A percentile compares a stretch with the other conserved stretches of the same genome.
phyloP scores from a whole-genome alignment of 1,140 invertebrate species.

The Globodera ellingtonae region DNA sequence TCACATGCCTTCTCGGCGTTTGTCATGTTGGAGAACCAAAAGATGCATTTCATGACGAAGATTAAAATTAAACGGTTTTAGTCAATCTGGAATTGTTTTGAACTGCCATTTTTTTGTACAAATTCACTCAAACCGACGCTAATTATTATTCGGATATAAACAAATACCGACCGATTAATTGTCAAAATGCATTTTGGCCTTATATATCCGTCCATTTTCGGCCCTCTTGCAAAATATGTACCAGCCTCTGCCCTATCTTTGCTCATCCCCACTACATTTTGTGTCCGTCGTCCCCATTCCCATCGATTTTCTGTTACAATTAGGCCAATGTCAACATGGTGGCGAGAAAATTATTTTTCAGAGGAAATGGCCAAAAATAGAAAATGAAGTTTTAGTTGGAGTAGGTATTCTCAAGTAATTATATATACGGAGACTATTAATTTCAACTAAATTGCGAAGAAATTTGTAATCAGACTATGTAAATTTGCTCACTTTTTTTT shows the following conservation, averaged over 20 bases:
- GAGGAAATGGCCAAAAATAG: background rate
- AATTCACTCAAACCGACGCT: no score
- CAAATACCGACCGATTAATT: background rate
- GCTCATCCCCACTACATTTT: background rate
- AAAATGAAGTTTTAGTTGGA: background rate
- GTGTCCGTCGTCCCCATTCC: background rate
- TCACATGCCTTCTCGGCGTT: background rate
- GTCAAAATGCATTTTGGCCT: background rate
- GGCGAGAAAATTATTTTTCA: background rate
- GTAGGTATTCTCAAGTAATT: no score
- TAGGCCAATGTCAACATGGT: background rate
- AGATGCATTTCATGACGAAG: background rate
- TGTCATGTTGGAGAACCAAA: background rate
- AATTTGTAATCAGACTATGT: no score
- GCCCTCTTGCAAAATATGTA: background rate
- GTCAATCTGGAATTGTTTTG: background rate
- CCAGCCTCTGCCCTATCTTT: background rate
- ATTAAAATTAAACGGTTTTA: background rate
- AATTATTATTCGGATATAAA: no score
- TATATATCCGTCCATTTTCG: background rate
- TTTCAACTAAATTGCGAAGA: no score
- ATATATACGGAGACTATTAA: no score
- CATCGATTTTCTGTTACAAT: conserved; percentile 2
- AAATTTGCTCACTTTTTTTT: no score
- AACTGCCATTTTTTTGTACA: background rate